Percentiles rank a stretch among this genome's conserved stretches.
Conservation (phyloP, 1,140 invertebrate genomes). For the Seison nebaliae region DNA sequence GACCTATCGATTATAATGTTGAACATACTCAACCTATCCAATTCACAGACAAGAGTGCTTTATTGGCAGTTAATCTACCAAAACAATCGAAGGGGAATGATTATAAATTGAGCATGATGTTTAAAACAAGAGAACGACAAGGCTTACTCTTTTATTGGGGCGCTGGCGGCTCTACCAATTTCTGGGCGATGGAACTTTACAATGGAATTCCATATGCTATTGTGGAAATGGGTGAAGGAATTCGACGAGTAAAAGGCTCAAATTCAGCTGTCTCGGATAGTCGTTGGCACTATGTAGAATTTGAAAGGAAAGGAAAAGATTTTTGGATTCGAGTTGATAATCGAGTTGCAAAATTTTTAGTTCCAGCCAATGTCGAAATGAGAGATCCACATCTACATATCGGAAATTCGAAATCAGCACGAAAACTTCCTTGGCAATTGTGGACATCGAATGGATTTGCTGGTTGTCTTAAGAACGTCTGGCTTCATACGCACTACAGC, state of each 20-base stretch:
- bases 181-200: conserved; percentile 1
- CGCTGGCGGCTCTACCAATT: not conserved
- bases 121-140: conserved; percentile 10
- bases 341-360: not conserved
- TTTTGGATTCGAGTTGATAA: not conserved
- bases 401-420: conserved; percentile 1
- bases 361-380: not conserved
- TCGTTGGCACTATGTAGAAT: conserved; percentile 4
- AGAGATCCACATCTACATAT: not conserved
- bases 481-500: not conserved
- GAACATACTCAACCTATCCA: too few relatives aligned
- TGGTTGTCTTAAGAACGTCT: conserved; percentile 1
- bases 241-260: not conserved
- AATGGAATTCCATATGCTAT: conserved; percentile 1
- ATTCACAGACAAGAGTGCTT: too few relatives aligned
- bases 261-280: not conserved
- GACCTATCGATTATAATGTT: too few relatives aligned
- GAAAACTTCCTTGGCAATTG: conserved; percentile 1
- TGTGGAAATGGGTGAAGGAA: not conserved
- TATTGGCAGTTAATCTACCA: too few relatives aligned
- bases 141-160: conserved; percentile 4
- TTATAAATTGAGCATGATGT: conserved; percentile 6
- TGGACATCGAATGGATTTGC: not conserved
- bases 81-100: too few relatives aligned
- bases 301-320: conserved; percentile 3